Evolutionary conservation across 2,113 vertebrate genomes (phyloP).

Genomic region (Alosa alosa): DNA sequence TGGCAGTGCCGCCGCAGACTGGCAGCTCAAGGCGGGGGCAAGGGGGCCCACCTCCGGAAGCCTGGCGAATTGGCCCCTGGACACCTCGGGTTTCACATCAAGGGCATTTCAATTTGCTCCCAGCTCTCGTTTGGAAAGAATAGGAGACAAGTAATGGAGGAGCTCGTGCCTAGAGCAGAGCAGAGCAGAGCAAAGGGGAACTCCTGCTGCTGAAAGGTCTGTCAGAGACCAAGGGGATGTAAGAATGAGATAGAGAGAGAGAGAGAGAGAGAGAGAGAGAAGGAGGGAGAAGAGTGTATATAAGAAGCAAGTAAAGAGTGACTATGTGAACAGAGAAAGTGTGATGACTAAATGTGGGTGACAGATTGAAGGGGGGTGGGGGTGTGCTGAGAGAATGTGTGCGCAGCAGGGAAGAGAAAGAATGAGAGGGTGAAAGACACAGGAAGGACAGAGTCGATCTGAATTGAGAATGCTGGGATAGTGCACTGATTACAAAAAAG

Average conservation of each 20-base stretch:
- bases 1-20: constrained; percentile 22
- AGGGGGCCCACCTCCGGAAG: background rate
- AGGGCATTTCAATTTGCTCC: background rate
- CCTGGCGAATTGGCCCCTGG: background rate
- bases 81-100: background rate
- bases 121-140: background rate
- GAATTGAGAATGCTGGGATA: background rate
- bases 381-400: background rate
- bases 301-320: background rate
- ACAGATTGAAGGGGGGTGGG: background rate
- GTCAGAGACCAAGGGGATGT: background rate
- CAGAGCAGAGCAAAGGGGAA: background rate
- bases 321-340: background rate
- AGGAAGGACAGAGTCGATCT: background rate
- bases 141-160: background rate
- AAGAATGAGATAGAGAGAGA: background rate
- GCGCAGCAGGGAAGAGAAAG: background rate
- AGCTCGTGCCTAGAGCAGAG: background rate
- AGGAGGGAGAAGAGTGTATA: background rate
- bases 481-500: background rate
- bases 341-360: background rate
- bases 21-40: background rate
- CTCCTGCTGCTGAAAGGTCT: background rate
- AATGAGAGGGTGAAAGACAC: background rate
- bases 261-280: background rate